Evolutionary conservation across 2,113 vertebrate genomes (phyloP).

Genomic region (Zosterops lateralis): DNA sequence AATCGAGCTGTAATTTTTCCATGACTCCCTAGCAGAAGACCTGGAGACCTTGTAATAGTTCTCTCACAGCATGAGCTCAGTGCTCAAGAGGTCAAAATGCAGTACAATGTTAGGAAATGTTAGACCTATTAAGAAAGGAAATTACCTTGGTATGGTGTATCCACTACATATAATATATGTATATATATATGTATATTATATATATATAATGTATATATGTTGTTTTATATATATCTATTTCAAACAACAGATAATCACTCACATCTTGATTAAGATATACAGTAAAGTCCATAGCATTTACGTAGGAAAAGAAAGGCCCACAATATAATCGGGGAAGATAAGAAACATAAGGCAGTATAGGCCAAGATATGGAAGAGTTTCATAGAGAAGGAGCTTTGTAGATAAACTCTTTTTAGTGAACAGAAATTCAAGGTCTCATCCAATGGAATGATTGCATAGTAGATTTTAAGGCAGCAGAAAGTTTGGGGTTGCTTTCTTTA

Average conservation of each 20-base stretch:
- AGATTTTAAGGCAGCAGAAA: neutral
- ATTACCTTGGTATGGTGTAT: neutral
- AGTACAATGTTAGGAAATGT: neutral
- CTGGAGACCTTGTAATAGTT: neutral
- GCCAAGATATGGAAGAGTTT: neutral
- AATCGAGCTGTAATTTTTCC: neutral
- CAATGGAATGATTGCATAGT: neutral
- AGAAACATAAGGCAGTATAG: neutral
- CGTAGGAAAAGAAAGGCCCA: neutral
- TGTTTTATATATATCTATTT: neutral
- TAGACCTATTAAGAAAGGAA: neutral
- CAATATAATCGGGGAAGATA: neutral
- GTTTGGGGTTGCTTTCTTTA: neutral
- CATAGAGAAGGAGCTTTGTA: neutral
- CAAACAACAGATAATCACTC: neutral
- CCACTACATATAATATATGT: neutral
- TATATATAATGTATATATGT: neutral
- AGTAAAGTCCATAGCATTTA: neutral
- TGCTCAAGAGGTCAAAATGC: neutral
- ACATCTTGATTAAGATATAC: neutral
- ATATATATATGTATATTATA: too few relatives aligned
- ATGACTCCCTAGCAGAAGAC: neutral
- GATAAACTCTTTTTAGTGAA: neutral
- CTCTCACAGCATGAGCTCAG: neutral
- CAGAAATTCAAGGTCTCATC: neutral